Base-by-base conservation (phyloP, 1,140 invertebrate genomes). In the Chironomus tepperi region DNA sequence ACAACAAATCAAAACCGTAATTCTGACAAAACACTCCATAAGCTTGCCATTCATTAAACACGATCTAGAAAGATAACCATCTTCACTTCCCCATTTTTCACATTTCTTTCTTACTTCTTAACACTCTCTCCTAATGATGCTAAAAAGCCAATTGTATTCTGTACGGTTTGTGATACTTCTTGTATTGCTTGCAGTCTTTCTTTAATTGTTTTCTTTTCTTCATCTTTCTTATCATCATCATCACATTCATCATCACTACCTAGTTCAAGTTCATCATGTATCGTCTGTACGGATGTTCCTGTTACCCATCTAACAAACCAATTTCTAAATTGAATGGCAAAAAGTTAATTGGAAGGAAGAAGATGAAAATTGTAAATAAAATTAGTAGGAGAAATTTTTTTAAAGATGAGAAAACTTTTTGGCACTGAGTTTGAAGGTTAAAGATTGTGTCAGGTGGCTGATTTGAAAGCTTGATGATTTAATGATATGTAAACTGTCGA, bases 171-270 rank as follows among this genome's bases (percentile, higher is more conserved):
- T 24, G 94, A 96, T 21, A 98, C 95, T 84, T 98, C 96, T 83
- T 98, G 96, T 76, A 98, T 95, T 2, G 95, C 92, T 83, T 97
- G 95, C 7, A 98, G 82, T 75, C 93, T 88, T 83, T 98, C 96
- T 81, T 97, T 96, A 76, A 98, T 86, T 79, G 92, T 94, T 84
- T 97, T 97, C 81, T 98, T 98, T 80, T 98, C 96, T 83, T 98
- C 96, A 82, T 90, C 90, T 77, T 91, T 89, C 81, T 91, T 91
- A 78, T 93, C 90, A 75, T 90, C 89, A 19, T 90, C 89, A 74
- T 93, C 91, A 15, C 47, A 10, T 3, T 92, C 90, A 76, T 93
- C 84, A 65, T 85, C 84, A 15, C 80, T 73, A 76, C 82, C 79
- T 84, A 76, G 84, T 75, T 89, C 93, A 73, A 93, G 93, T 75